Conservation (phyloP, 2,888 invertebrate genomes). For the Rhabditoides inermis region DNA sequence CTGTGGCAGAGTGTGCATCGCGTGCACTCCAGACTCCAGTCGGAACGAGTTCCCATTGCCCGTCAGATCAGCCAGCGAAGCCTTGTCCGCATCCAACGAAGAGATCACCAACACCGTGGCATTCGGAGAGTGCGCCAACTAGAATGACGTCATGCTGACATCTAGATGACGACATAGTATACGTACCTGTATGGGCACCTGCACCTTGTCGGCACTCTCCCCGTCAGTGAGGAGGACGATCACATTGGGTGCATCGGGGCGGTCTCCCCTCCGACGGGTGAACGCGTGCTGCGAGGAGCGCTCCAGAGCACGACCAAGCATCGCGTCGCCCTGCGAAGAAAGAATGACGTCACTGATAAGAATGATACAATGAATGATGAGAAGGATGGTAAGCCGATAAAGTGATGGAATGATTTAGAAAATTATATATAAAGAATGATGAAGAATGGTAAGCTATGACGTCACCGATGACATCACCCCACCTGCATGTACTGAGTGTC, state of each 20-base stretch:
- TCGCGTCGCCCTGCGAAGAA: slow-evolving; percentile 34
- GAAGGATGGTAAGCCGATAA: too few relatives aligned
- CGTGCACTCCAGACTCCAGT: too few relatives aligned
- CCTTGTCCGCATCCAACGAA: slow-evolving; percentile 32
- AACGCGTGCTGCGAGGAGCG: slow-evolving; percentile 42
- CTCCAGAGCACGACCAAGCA: slow-evolving; percentile 37
- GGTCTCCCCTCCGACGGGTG: slow-evolving; percentile 34
- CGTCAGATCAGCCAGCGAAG: slow-evolving; percentile 26
- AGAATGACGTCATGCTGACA: slow-evolving; percentile 2
- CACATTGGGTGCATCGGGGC: slow-evolving; percentile 38
- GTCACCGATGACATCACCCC: background rate
- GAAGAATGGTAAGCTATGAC: background rate
- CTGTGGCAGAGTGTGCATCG: too few relatives aligned
- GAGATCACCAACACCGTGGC: slow-evolving; percentile 38
- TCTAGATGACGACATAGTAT: background rate
- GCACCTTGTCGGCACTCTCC: slow-evolving; percentile 23
- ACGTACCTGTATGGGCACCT: slow-evolving; percentile 17
- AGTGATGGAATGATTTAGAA: slow-evolving; percentile 1
- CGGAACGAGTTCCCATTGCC: too few relatives aligned
- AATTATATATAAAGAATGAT: background rate
- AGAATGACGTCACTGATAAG: too few relatives aligned
- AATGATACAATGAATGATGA: too few relatives aligned
- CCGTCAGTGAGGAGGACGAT: slow-evolving; percentile 42
- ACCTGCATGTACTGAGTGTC: slow-evolving; percentile 39
- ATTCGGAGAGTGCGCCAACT: slow-evolving; percentile 27